phyloP scores from a whole-genome alignment of 2,888 invertebrate genomes.

The Caenorhabditis afra region DNA sequence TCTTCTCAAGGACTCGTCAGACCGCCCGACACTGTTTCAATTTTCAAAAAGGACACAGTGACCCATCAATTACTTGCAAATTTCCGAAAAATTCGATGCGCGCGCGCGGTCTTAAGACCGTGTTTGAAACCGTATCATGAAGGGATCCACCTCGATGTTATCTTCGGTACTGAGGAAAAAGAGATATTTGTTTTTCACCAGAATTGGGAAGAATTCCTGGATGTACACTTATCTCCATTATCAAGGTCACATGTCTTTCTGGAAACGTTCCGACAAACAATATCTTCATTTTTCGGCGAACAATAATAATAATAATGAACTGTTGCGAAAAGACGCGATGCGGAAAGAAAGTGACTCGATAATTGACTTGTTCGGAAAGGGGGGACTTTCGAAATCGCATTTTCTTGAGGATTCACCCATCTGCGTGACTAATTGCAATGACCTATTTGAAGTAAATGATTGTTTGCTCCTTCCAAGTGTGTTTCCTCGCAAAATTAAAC shows the following conservation, averaged over 20 bases:
- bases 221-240: constrained; percentile 14
- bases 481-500: constrained; percentile 50
- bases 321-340: constrained; percentile 36
- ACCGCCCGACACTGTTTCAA: not conserved
- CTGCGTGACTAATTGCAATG: constrained; percentile 43
- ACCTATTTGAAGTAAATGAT: constrained; percentile 46
- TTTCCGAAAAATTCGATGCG: constrained; percentile 26
- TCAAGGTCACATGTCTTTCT: constrained; percentile 41
- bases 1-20: constrained; percentile 40
- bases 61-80: constrained; percentile 33
- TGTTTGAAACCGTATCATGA: no score
- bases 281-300: constrained; percentile 30
- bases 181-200: constrained; percentile 32
- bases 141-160: not conserved
- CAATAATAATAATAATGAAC: constrained; percentile 35
- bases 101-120: not conserved
- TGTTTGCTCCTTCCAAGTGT: constrained; percentile 33
- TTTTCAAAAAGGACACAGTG: constrained; percentile 36
- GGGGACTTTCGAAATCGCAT: constrained; percentile 29
- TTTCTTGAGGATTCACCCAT: constrained; percentile 39
- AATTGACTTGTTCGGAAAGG: constrained; percentile 44
- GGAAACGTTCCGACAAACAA: constrained; percentile 41
- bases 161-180: not conserved
- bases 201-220: constrained; percentile 29
- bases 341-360: constrained; percentile 40